Percentiles rank a stretch among this genome's conserved stretches.
Evolutionary conservation across 2,888 invertebrate species (phyloP).

Genomic region (Diaphora mendica): DNA sequence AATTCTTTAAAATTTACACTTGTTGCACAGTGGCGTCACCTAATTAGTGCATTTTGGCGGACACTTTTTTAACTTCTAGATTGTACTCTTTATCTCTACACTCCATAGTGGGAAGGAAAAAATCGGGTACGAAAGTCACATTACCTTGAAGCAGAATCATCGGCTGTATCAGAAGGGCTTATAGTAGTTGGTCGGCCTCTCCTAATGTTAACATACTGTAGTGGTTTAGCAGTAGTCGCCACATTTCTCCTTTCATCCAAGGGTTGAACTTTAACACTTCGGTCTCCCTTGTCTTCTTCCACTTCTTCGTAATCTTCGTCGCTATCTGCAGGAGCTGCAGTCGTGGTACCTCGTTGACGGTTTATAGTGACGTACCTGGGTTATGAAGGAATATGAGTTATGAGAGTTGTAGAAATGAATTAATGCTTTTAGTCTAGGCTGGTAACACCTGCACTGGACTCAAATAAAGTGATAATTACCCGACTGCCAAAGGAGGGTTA

Average conservation of each 20-base stretch:
- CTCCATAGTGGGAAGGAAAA: too few species aligned
- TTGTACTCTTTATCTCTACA: too few species aligned
- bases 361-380: slow-evolving; percentile 87
- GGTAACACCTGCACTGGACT: too few species aligned
- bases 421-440: too few species aligned
- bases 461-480: too few species aligned
- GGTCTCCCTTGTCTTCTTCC: slow-evolving; percentile 64
- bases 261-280: slow-evolving; percentile 53
- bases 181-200: slow-evolving; percentile 86
- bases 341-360: slow-evolving; percentile 85
- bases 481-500: too few species aligned
- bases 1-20: too few species aligned
- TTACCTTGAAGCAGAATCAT: slow-evolving; percentile 76
- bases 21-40: too few species aligned
- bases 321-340: slow-evolving; percentile 61
- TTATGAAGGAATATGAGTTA: not conserved
- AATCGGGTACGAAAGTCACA: not conserved
- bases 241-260: slow-evolving; percentile 57
- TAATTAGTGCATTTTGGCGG: too few species aligned
- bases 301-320: slow-evolving; percentile 59
- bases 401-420: not conserved
- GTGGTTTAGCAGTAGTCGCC: slow-evolving; percentile 72
- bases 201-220: slow-evolving; percentile 91
- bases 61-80: too few species aligned
- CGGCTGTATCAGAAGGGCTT: slow-evolving; percentile 67